phyloP scores from a whole-genome alignment of 1,140 invertebrate species.

The Ceratosolen fusciceps region DNA sequence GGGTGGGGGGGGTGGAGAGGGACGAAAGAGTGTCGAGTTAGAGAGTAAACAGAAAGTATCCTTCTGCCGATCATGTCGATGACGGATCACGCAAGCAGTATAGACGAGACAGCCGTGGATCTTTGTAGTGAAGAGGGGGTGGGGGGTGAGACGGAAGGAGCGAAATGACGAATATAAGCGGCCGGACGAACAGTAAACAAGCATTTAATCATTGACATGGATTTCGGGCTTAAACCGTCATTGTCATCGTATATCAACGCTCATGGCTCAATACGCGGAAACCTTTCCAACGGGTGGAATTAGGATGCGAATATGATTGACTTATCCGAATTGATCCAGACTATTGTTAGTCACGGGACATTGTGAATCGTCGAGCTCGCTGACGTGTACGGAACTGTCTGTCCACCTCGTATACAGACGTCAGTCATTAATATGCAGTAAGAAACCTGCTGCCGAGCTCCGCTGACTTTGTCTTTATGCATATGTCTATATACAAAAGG shows the following conservation, averaged over 20 bases:
- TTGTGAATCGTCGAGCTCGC: conserved; percentile 29
- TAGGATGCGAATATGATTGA: conserved; percentile 59
- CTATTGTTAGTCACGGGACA: conserved; percentile 56
- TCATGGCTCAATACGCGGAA: conserved; percentile 25
- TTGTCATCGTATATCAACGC: conserved; percentile 26
- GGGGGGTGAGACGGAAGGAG: neutral
- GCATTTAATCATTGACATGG: conserved; percentile 48
- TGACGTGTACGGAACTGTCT: neutral
- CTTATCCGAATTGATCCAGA: conserved; percentile 60
- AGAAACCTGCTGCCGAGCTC: conserved; percentile 27
- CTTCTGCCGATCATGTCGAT: neutral
- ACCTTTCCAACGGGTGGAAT: conserved; percentile 54
- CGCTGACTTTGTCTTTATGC: neutral
- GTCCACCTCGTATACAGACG: conserved; percentile 42
- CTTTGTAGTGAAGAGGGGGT: neutral
- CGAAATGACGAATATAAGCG: neutral
- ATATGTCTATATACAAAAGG: neutral
- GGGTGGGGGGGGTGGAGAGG: neutral
- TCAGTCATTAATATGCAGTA: conserved; percentile 61
- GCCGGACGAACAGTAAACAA: conserved; percentile 27
- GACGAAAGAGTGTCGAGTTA: neutral
- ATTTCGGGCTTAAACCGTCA: conserved; percentile 39
- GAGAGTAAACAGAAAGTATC: neutral
- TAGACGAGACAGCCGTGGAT: neutral
- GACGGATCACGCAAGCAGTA: conserved; percentile 5